A percentile compares a stretch with the other conserved stretches of the same genome.
Conservation (phyloP, 2,888 invertebrate genomes). For the Dryocosmus kuriphilus region DNA sequence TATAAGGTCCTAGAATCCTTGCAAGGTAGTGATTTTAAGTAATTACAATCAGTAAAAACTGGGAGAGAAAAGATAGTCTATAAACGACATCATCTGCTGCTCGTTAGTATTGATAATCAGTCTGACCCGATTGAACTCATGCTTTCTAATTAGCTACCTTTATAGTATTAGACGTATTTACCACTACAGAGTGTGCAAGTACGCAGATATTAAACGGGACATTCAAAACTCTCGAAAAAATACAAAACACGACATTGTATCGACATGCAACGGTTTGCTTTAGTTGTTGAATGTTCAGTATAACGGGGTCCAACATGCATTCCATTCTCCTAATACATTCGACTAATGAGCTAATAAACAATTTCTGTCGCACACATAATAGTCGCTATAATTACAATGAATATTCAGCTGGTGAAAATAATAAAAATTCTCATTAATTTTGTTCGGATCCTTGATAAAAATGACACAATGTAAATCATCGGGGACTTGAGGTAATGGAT, state of each 20-base stretch:
- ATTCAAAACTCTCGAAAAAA: slow-evolving; percentile 11
- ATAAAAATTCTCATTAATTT: background rate
- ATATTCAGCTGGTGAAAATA: background rate
- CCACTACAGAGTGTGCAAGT: background rate
- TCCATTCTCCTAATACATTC: slow-evolving; percentile 9
- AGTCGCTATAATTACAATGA: background rate
- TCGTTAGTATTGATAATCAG: slow-evolving; percentile 36
- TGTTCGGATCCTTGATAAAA: background rate
- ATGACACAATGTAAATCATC: background rate
- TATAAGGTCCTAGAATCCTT: background rate
- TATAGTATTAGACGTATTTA: background rate
- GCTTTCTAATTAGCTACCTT: slow-evolving; percentile 17
- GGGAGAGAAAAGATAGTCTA: background rate
- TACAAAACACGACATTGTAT: slow-evolving; percentile 19
- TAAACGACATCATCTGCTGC: slow-evolving; percentile 14
- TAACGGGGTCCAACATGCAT: background rate
- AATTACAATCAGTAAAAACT: slow-evolving; percentile 21
- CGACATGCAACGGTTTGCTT: slow-evolving; percentile 16
- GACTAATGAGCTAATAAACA: slow-evolving; percentile 13
- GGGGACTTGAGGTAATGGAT: background rate
- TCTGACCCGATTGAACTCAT: slow-evolving; percentile 34
- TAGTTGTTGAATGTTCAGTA: background rate
- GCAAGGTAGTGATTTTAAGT: background rate
- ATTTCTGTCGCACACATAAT: background rate
- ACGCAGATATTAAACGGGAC: background rate